Conservation (phyloP, 2,888 invertebrate species). For the Deroplatys truncata region DNA sequence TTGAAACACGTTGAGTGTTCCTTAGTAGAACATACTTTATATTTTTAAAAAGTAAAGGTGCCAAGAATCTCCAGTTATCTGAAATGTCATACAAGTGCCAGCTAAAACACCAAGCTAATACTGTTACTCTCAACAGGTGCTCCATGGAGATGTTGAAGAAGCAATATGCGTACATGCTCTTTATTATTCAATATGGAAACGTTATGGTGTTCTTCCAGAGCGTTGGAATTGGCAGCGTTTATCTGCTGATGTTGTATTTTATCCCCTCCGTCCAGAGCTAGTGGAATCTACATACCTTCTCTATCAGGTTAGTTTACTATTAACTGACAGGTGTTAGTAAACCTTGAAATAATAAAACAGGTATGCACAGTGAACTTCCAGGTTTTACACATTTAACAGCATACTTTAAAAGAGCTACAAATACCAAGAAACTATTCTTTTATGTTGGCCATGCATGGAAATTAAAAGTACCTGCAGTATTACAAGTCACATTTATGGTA, state of each 20-base stretch:
- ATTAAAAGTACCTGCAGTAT: too few species aligned
- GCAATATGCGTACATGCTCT: conserved; percentile 60
- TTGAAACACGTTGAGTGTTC: too few species aligned
- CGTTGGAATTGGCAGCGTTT: conserved; percentile 48
- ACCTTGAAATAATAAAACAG: not conserved
- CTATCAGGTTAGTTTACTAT: conserved; percentile 42
- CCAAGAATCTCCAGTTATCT: too few species aligned
- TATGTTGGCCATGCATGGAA: too few species aligned
- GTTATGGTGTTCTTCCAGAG: conserved; percentile 54
- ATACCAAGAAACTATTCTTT: too few species aligned
- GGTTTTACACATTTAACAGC: too few species aligned
- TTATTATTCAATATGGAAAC: conserved; percentile 58
- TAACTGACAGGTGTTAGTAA: not conserved
- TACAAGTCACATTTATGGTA: too few species aligned
- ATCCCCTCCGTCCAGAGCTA: conserved; percentile 60
- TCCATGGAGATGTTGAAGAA: conserved; percentile 59
- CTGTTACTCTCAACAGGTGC: conserved; percentile 40
- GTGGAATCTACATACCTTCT: conserved; percentile 60
- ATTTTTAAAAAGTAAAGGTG: too few species aligned
- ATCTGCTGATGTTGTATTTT: conserved; percentile 55
- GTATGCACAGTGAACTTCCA: not conserved
- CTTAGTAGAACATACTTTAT: too few species aligned
- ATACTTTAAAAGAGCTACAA: too few species aligned
- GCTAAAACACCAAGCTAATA: not conserved
- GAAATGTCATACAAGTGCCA: too few species aligned